Evolutionary conservation across 92 coral and sea anemone genomes (phyloP).

Genomic region (Galaxea fascicularis): DNA sequence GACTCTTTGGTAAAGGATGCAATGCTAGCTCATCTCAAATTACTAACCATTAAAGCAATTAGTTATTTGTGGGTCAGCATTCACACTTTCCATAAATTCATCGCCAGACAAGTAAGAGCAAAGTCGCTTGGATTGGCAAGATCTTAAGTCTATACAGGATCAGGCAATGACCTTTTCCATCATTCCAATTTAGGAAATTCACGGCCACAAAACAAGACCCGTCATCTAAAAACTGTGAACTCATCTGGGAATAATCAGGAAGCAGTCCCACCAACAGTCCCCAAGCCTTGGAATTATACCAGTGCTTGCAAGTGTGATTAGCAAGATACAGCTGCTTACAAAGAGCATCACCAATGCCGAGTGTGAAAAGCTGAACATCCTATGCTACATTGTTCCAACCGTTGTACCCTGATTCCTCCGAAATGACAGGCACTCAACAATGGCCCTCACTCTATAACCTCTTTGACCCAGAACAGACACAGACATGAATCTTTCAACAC

Average conservation of each 20-base stretch:
- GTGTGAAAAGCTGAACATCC: slow-evolving; percentile 19
- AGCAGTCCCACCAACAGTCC: neutral
- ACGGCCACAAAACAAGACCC: neutral
- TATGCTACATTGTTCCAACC: slow-evolving; percentile 30
- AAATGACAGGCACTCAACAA: neutral
- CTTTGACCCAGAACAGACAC: slow-evolving; percentile 7
- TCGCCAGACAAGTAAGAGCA: neutral
- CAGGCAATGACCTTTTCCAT: neutral
- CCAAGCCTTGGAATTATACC: neutral
- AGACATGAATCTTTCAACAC: neutral
- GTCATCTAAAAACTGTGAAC: neutral
- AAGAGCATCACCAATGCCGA: slow-evolving; percentile 10
- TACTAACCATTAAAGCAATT: neutral
- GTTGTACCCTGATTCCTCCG: slow-evolving; percentile 9
- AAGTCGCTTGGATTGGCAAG: neutral
- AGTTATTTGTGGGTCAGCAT: neutral
- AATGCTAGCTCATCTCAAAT: no score
- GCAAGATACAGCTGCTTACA: neutral
- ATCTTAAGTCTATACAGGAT: neutral
- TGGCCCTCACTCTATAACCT: neutral
- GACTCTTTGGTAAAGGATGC: no score
- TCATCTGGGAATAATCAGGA: neutral
- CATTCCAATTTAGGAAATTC: neutral
- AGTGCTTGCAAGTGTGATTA: neutral
- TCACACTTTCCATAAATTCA: no score